Evolutionary conservation across 2,888 invertebrate species (phyloP).

Genomic region (Caenorhabditis doughertyi): DNA sequence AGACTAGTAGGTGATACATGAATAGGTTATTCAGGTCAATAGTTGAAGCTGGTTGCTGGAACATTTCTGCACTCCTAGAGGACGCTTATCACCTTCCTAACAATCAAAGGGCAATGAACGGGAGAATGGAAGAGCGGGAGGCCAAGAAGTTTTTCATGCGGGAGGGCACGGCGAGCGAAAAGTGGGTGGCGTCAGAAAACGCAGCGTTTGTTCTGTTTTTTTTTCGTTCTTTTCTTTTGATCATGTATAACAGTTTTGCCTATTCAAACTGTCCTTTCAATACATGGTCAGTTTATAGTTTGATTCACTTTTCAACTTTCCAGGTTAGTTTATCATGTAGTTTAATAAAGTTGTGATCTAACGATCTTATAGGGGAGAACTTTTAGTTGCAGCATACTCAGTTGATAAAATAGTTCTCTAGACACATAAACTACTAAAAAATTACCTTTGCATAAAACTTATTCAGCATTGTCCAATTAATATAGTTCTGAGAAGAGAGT

Average conservation of each 20-base stretch:
- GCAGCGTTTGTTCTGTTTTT: constrained; percentile 50
- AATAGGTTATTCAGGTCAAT: constrained; percentile 25
- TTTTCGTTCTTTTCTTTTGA: constrained; percentile 10
- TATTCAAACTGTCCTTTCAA: constrained; percentile 26
- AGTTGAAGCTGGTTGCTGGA: not conserved
- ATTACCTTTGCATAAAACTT: constrained; percentile 73
- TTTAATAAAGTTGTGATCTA: not conserved
- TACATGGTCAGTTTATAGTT: not conserved
- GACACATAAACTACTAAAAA: not conserved
- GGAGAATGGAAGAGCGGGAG: constrained; percentile 37
- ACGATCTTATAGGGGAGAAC: too few relatives aligned
- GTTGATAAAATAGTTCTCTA: too few relatives aligned
- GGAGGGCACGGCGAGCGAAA: constrained; percentile 52
- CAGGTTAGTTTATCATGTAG: not conserved
- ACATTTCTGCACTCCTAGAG: constrained; percentile 23
- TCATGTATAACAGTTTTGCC: constrained; percentile 18
- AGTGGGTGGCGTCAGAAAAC: constrained; percentile 58
- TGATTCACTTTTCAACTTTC: not conserved
- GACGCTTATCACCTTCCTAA: constrained; percentile 22
- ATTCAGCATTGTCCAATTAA: constrained; percentile 76
- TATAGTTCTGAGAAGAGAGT: constrained; percentile 73
- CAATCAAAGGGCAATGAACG: constrained; percentile 51
- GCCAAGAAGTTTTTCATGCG: constrained; percentile 45
- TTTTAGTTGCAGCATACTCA: too few relatives aligned
- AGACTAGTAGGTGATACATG: constrained; percentile 39